Evolutionary conservation across 1,140 invertebrate species (phyloP).

Genomic region (Venturia canescens): DNA sequence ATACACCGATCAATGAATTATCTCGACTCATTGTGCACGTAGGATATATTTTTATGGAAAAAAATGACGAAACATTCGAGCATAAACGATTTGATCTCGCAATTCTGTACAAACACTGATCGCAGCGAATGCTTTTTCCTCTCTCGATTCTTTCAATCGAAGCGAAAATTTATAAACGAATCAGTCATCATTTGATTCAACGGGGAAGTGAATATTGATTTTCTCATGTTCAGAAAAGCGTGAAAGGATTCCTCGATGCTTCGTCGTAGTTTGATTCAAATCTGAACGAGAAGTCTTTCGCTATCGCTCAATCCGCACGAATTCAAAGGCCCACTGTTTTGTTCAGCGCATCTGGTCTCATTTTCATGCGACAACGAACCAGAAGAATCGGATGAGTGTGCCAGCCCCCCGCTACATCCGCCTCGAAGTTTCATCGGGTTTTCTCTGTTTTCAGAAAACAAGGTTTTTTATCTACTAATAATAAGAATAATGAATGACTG

Average conservation of each 20-base stretch:
- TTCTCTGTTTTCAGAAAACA: neutral
- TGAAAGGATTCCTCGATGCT: too few relatives aligned
- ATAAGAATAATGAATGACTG: neutral
- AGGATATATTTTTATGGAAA: neutral
- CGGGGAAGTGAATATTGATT: too few relatives aligned
- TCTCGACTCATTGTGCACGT: neutral
- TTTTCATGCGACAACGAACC: slow-evolving; percentile 45
- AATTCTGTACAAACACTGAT: too few relatives aligned
- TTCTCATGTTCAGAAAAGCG: too few relatives aligned
- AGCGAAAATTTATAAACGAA: too few relatives aligned
- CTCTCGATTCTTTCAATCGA: too few relatives aligned
- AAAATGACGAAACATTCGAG: neutral
- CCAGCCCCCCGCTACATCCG: neutral
- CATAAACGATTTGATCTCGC: too few relatives aligned
- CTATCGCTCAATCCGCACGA: neutral
- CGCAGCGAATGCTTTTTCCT: too few relatives aligned
- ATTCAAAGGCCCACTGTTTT: slow-evolving; percentile 37
- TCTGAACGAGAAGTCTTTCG: neutral
- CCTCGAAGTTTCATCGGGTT: neutral
- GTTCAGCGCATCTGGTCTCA: slow-evolving; percentile 23
- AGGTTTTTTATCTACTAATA: neutral
- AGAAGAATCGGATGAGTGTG: slow-evolving; percentile 39
- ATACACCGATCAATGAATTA: neutral
- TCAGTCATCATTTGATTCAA: too few relatives aligned
- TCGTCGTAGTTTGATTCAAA: neutral